Conservation (phyloP, 2,888 invertebrate genomes). For the Cynaeus angustus region DNA sequence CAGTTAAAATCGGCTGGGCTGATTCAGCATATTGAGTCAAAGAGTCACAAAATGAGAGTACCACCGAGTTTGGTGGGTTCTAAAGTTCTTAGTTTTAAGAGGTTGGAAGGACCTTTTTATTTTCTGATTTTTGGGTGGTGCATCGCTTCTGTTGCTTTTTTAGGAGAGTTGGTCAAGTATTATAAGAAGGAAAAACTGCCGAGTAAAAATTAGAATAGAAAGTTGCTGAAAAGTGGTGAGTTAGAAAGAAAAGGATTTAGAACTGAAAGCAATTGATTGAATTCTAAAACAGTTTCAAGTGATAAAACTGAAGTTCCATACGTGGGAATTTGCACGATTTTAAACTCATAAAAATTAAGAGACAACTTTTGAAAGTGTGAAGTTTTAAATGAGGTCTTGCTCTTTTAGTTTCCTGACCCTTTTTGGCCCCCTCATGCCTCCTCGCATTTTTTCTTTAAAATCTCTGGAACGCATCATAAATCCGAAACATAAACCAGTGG, state of each 20-base stretch:
- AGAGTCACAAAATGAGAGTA: neutral
- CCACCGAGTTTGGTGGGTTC: neutral
- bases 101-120: conserved; percentile 32
- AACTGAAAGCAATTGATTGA: no score
- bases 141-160: conserved; percentile 2
- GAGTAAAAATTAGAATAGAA: no score
- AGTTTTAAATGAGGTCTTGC: no score
- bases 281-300: no score
- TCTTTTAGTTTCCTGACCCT: neutral
- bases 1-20: conserved; percentile 38
- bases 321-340: no score
- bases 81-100: conserved; percentile 21
- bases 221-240: no score
- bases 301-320: no score
- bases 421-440: neutral
- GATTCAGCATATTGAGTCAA: conserved; percentile 12
- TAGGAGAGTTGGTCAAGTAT: neutral
- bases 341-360: no score
- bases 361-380: no score
- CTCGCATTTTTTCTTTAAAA: neutral
- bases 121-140: conserved; percentile 23
- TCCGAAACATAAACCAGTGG: conserved; percentile 5
- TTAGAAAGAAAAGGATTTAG: no score
- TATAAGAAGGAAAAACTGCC: neutral
- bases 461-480: conserved; percentile 12